These are phyloP conservation scores for Coregonus suidteri DNA, from an alignment of 2,797 vertebrate species.

Conservation along the genomic window DNA sequence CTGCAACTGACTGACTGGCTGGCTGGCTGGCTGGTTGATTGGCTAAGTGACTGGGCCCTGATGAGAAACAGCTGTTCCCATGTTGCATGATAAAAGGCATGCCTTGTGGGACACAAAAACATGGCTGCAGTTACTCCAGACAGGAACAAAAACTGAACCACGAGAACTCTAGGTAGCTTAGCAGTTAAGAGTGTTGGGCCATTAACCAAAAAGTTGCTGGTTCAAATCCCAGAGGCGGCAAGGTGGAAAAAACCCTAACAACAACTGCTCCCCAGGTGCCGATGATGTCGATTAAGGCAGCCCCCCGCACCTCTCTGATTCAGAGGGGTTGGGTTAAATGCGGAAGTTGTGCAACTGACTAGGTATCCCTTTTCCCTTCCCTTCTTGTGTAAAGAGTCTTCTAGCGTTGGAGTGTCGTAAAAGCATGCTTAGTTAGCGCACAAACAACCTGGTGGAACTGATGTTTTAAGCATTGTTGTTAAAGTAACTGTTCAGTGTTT, in stretches of 20 bases:
- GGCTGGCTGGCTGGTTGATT: conserved; percentile 24
- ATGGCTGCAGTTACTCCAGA: conserved; percentile 64
- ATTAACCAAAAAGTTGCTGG: too few species aligned
- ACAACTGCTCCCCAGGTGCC: too few species aligned
- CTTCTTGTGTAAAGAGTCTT: conserved; percentile 33
- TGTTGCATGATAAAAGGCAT: conserved; percentile 73
- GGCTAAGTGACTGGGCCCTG: conserved; percentile 59
- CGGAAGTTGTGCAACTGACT: too few species aligned
- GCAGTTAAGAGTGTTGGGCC: too few species aligned
- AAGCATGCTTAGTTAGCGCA: conserved; percentile 9
- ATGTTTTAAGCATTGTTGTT: conserved; percentile 46
- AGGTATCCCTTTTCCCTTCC: too few species aligned
- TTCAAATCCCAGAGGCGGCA: too few species aligned
- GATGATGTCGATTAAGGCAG: too few species aligned
- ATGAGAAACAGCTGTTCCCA: conserved; percentile 76
- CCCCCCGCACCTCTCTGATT: too few species aligned
- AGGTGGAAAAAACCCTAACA: too few species aligned
- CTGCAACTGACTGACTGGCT: conserved; percentile 55
- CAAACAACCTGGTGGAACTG: conserved; percentile 39
- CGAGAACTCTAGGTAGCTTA: conserved; percentile 26
- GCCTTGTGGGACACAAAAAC: conserved; percentile 65
- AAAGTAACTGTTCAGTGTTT: too few species aligned
- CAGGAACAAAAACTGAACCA: conserved; percentile 67
- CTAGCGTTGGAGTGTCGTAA: conserved; percentile 13
- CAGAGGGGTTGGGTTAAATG: too few species aligned